Conservation (phyloP, 53 echinoderm and acorn worm species). For the Hippasteria phrygiana region DNA sequence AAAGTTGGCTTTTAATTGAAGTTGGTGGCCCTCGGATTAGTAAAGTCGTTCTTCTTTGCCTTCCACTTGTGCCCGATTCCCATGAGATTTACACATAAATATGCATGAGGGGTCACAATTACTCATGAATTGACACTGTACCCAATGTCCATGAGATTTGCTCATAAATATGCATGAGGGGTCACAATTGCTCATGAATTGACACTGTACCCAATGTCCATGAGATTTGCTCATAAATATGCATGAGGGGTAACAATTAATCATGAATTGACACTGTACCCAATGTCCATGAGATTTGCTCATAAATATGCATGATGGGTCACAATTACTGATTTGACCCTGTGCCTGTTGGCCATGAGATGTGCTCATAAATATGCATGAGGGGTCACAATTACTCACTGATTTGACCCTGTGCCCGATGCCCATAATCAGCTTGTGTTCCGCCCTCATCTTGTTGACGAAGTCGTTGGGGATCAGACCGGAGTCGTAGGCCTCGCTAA, state of each 20-base stretch:
- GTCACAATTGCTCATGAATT: not conserved
- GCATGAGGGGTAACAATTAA: too few relatives aligned
- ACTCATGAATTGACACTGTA: too few relatives aligned
- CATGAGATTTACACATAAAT: not conserved
- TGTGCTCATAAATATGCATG: not conserved
- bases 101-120: too few relatives aligned
- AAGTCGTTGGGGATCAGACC: constrained; percentile 94
- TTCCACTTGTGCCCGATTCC: not conserved
- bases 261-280: too few relatives aligned
- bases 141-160: not conserved
- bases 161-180: not conserved
- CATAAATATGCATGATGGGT: not conserved
- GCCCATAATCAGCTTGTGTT: constrained; percentile 99
- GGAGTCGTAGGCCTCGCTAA: constrained; percentile 89
- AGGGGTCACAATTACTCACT: constrained; percentile 67
- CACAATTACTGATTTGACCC: not conserved
- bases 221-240: not conserved
- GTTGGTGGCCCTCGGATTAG: too few relatives aligned
- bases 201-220: not conserved
- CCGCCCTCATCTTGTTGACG: constrained; percentile 96
- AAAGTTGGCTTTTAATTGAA: too few relatives aligned
- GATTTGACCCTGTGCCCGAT: constrained; percentile 99
- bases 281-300: not conserved
- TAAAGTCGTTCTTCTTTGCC: too few relatives aligned
- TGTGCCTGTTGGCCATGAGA: not conserved